Conservation (phyloP, 2,113 vertebrate species). For the Semnopithecus entellus region DNA sequence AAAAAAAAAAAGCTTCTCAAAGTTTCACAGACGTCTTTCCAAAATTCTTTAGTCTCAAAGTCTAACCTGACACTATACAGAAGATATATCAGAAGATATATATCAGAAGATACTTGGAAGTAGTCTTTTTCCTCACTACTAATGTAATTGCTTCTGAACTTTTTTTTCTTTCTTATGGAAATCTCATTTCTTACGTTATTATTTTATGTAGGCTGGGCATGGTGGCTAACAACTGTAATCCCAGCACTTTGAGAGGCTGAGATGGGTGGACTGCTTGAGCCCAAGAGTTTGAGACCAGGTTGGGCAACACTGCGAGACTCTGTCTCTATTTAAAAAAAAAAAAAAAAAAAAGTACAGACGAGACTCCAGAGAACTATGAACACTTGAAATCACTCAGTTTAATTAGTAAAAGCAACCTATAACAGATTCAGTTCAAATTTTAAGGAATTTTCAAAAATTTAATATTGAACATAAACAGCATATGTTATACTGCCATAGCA, state of each 20-base stretch:
- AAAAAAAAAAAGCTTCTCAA: neutral
- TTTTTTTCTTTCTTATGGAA: neutral
- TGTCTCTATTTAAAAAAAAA: too few relatives aligned
- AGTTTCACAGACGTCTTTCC: neutral
- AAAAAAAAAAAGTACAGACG: neutral
- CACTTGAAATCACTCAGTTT: conserved; percentile 7
- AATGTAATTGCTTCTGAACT: neutral
- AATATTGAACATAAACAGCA: conserved; percentile 18
- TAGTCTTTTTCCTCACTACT: neutral
- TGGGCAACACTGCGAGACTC: too few relatives aligned
- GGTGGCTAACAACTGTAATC: too few relatives aligned
- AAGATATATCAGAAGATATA: too few relatives aligned
- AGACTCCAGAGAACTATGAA: neutral
- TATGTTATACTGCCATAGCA: neutral
- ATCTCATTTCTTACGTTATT: neutral
- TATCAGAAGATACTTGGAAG: neutral
- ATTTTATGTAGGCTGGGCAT: neutral
- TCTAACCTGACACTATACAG: neutral
- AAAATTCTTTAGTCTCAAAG: conserved; percentile 9
- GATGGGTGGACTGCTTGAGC: too few relatives aligned
- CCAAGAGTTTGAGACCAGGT: too few relatives aligned
- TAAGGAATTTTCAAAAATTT: conserved; percentile 15
- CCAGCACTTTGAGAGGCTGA: too few relatives aligned
- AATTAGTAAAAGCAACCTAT: neutral
- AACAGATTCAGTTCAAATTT: conserved; percentile 15